Percentiles rank a stretch among this genome's conserved stretches.
Evolutionary conservation across 2,888 invertebrate genomes (phyloP).

Genomic region (Mycalesis mineus): DNA sequence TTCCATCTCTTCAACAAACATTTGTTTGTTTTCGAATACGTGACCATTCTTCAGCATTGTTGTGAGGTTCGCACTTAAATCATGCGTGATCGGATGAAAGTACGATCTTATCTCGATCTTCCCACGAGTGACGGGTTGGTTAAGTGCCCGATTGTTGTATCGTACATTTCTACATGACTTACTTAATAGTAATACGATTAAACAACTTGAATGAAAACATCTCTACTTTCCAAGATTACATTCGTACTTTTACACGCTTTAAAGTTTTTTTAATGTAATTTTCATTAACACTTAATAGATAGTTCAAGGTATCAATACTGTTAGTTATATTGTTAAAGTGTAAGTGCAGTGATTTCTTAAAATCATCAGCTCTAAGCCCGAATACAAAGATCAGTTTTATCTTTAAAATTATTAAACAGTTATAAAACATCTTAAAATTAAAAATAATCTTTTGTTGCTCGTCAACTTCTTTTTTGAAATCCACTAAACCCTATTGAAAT

Average conservation of each 20-base stretch:
- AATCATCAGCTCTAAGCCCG: no score
- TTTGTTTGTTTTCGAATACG: slow-evolving; percentile 35
- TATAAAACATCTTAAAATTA: no score
- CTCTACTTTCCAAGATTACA: no score
- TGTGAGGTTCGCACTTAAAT: slow-evolving; percentile 65
- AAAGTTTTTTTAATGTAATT: no score
- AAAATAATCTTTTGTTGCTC: background rate
- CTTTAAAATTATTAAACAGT: no score
- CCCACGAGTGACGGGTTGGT: slow-evolving; percentile 57
- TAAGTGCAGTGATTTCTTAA: no score
- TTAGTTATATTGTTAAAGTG: no score
- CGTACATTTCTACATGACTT: slow-evolving; percentile 17
- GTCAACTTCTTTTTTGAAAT: background rate
- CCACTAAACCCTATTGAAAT: slow-evolving; percentile 5
- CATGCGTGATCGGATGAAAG: slow-evolving; percentile 71
- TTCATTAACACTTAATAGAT: no score
- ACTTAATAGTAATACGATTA: slow-evolving; percentile 8
- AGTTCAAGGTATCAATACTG: no score
- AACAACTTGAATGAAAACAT: no score
- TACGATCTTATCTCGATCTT: slow-evolving; percentile 62
- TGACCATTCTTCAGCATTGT: slow-evolving; percentile 53
- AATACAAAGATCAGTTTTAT: no score
- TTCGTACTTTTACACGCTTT: no score
- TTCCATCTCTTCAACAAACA: slow-evolving; percentile 6
- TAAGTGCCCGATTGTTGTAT: slow-evolving; percentile 35